These are phyloP conservation scores for Latrodectus elegans DNA, from an alignment of 2,888 invertebrate species.

Conservation along the genomic window DNA sequence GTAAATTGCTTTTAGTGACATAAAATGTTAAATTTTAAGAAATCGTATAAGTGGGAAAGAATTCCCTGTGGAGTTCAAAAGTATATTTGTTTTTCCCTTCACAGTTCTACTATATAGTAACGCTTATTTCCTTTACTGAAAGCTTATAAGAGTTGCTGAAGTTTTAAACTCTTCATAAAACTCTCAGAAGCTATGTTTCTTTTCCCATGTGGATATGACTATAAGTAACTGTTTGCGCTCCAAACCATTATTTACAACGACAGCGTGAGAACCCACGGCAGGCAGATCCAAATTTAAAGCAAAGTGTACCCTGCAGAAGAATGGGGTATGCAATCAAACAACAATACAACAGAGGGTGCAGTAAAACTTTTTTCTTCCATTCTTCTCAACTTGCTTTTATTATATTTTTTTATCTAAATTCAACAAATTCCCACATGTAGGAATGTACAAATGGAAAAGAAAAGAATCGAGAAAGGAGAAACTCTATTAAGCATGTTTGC, in stretches of 20 bases:
- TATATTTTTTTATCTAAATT: background rate
- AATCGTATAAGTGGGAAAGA: too few species aligned
- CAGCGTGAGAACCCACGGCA: constrained; percentile 36
- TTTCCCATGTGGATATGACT: background rate
- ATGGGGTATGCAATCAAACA: constrained; percentile 41
- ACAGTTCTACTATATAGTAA: too few species aligned
- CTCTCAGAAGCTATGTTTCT: background rate
- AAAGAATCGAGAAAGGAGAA: constrained; percentile 5
- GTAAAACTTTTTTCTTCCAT: constrained; percentile 33
- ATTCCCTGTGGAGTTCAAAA: too few species aligned
- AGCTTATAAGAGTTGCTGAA: background rate
- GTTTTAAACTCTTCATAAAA: constrained; percentile 5
- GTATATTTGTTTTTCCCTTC: too few species aligned
- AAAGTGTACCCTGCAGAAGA: background rate
- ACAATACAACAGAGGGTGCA: constrained; percentile 42
- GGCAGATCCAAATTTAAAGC: constrained; percentile 11
- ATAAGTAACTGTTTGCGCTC: background rate
- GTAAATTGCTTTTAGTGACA: too few species aligned
- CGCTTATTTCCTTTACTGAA: background rate
- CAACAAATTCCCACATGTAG: constrained; percentile 21
- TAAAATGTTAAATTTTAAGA: too few species aligned
- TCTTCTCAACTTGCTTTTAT: background rate
- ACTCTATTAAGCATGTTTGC: constrained; percentile 50
- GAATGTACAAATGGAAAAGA: background rate
- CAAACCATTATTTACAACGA: constrained; percentile 37